Evolutionary conservation across 2,113 vertebrate genomes (phyloP).

Genomic region (Eudyptes chrysolophus): DNA sequence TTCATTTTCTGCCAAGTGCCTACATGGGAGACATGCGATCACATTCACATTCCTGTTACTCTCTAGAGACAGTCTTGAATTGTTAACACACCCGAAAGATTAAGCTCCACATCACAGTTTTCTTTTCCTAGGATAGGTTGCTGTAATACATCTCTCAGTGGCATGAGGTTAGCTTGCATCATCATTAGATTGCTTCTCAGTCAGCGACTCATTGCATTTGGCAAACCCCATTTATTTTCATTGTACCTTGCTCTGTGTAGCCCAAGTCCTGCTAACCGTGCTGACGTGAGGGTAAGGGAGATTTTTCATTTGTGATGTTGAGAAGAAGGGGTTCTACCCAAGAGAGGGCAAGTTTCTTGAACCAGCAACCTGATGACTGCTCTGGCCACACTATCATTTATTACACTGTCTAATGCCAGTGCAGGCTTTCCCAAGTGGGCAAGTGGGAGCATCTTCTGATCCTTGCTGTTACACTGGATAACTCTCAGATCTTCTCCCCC

Average conservation of each 20-base stretch:
- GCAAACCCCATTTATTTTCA: background rate
- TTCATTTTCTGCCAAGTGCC: background rate
- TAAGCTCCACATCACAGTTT: background rate
- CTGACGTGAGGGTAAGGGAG: background rate
- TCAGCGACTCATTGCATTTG: rapidly evolving
- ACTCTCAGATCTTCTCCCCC: background rate
- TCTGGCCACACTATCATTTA: background rate
- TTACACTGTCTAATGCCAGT: background rate
- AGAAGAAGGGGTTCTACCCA: background rate
- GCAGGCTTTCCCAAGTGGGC: background rate
- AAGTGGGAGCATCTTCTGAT: background rate
- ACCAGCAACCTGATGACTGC: background rate
- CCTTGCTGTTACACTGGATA: background rate
- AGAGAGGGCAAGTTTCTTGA: background rate
- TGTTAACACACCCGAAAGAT: background rate
- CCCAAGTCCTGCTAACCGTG: background rate
- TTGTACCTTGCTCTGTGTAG: background rate
- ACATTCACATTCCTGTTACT: background rate
- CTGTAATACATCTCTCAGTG: background rate
- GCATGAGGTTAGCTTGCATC: background rate
- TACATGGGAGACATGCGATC: background rate
- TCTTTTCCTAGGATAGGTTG: background rate
- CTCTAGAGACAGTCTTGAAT: background rate
- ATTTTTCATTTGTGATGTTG: background rate
- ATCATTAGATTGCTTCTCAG: background rate